These are phyloP conservation scores for Scrobipalpa atriplicella DNA, from an alignment of 2,888 invertebrate genomes.

Conservation along the genomic window DNA sequence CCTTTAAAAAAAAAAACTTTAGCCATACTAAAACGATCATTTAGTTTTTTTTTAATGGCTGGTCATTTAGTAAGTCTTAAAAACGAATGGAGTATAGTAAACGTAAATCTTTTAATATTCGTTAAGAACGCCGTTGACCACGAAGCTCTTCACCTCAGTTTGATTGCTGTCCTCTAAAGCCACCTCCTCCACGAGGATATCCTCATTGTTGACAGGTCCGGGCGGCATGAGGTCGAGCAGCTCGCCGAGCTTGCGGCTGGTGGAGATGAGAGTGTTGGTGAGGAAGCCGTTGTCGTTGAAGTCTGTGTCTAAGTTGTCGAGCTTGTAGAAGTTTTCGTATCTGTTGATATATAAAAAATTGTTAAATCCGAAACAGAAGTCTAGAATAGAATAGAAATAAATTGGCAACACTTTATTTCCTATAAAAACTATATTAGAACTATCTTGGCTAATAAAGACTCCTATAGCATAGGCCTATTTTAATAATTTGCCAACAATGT, in stretches of 20 bases:
- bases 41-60: too few species aligned
- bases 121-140: constrained; percentile 62
- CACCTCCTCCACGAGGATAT: constrained; percentile 69
- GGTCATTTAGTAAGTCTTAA: too few species aligned
- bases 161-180: constrained; percentile 67
- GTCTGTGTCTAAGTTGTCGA: constrained; percentile 54
- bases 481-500: too few species aligned
- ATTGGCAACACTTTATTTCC: too few species aligned
- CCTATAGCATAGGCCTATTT: too few species aligned
- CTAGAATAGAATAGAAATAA: background rate
- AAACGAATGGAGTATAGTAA: too few species aligned
- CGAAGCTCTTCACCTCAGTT: constrained; percentile 70
- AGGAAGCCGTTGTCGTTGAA: constrained; percentile 53
- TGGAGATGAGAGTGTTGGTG: constrained; percentile 63
- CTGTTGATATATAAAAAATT: background rate
- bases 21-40: too few species aligned
- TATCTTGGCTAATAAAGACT: too few species aligned
- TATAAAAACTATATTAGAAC: too few species aligned
- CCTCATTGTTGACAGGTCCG: constrained; percentile 69
- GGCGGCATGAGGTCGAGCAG: constrained; percentile 65
- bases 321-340: constrained; percentile 55
- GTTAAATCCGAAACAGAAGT: constrained; percentile 41
- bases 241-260: constrained; percentile 70
- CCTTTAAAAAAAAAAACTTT: too few species aligned
- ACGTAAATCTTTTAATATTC: constrained; percentile 56